Percentiles rank a stretch among this genome's conserved stretches.
These are phyloP conservation scores for Ylistrum balloti DNA, from an alignment of 1,140 invertebrate species.

Conservation along the genomic window DNA sequence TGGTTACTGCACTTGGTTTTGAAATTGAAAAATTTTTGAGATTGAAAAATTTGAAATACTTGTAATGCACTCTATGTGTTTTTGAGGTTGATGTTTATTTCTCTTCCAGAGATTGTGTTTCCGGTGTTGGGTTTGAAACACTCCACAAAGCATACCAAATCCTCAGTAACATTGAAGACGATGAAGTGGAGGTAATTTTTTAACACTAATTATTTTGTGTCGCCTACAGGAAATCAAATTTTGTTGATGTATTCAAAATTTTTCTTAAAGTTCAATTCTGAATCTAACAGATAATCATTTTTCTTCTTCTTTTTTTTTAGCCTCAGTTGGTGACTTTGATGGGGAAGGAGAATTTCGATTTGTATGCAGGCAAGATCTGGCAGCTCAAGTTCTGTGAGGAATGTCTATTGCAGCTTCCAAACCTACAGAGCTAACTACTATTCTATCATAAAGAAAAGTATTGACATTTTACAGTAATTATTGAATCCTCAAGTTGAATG, in stretches of 20 bases:
- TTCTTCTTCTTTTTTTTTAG: conserved; percentile 68
- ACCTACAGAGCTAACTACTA: conserved; percentile 53
- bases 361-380: conserved; percentile 82
- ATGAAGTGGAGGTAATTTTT: conserved; percentile 79
- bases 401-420: conserved; percentile 60
- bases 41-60: no score
- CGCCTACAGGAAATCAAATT: no score
- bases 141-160: conserved; percentile 80
- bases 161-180: conserved; percentile 80
- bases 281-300: no score
- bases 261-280: no score
- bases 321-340: conserved; percentile 78
- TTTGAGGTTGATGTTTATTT: conserved; percentile 44
- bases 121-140: conserved; percentile 78
- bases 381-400: conserved; percentile 83
- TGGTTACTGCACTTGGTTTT: no score
- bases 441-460: not conserved
- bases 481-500: not conserved
- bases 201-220: not conserved
- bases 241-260: no score
- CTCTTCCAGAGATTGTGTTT: conserved; percentile 80
- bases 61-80: not conserved
- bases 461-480: conserved; percentile 20
- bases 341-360: conserved; percentile 80
- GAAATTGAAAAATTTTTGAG: no score